Evolutionary conservation across 2,888 invertebrate genomes (phyloP), one percentile per base, ranked within the genome.

Genomic region (Nyleta sp.): DNA sequence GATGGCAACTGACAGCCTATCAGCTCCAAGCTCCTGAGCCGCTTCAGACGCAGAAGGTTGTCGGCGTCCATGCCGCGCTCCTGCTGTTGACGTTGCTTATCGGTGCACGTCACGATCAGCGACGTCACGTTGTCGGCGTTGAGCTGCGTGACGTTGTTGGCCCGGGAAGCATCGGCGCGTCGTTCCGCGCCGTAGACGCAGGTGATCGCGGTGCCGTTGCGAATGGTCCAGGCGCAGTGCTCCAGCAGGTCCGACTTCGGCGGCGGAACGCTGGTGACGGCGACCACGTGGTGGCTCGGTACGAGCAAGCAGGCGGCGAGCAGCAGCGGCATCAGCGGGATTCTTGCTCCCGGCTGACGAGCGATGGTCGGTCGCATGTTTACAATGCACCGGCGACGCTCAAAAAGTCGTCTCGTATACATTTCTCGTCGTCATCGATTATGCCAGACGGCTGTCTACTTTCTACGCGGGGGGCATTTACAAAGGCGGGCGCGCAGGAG

Each of bases 1-100:
- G 95, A 94, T 83, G 95, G 95, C 89, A 97, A 92, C 92, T 97
- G 97, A 92, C 97, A 97, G 91, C 96, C 95, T 91, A 96, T 95
- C 87, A 97, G 92, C 87, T 95, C 94, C 85, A 97, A 92, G 88
- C 96, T 95, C 87, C 95, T 94, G 80, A 97, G 92, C 87, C 95
- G 94, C 81, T 94, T 93, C 85, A 98, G 92, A 91, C 97, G 96
- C 31, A 95, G 93, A 85, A 97, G 95, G 87, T 96, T 95, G 60
- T 86, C 87, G 35, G 84, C 82, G 62, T 74, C 55, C 15, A 73
- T 1, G 8, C 28, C 48, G 33, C n/a, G 65, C 8, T 55, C 38
- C 20, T 53, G 33, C 15, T 64, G 38, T n/a, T 73, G 65, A 3
- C 24, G 24, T 5, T 24, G 24, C n/a, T 28, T 42, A 33, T 53